Evolutionary conservation across 2,113 vertebrate genomes (phyloP).

Genomic region (Oryzias celebensis): DNA sequence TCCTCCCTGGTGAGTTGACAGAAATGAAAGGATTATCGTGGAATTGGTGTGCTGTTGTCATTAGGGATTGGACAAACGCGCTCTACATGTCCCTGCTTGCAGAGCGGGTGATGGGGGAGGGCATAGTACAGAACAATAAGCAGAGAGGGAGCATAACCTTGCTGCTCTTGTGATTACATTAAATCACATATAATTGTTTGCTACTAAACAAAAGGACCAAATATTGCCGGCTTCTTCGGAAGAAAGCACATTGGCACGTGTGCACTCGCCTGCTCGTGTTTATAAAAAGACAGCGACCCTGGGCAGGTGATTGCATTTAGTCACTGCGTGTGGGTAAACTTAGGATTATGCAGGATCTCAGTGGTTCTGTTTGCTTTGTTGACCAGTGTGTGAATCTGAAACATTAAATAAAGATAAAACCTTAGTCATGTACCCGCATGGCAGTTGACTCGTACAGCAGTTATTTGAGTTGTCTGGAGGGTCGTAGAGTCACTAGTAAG

Average conservation of each 20-base stretch:
- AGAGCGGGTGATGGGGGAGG: constrained; percentile 42
- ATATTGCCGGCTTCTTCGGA: constrained; percentile 13
- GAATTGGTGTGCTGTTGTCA: constrained; percentile 63
- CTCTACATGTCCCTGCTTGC: constrained; percentile 48
- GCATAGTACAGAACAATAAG: constrained; percentile 58
- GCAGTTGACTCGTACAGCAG: too few species aligned
- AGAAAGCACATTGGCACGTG: neutral
- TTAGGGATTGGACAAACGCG: constrained; percentile 73
- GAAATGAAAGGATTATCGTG: constrained; percentile 63
- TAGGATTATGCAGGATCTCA: too few species aligned
- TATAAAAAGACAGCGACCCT: neutral
- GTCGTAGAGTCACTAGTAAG: too few species aligned
- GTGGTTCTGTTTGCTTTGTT: too few species aligned
- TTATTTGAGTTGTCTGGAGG: too few species aligned
- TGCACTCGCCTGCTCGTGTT: neutral
- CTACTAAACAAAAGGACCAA: constrained; percentile 39
- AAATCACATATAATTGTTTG: constrained; percentile 64
- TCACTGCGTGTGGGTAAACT: neutral
- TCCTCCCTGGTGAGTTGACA: constrained; percentile 45
- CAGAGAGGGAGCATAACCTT: constrained; percentile 67
- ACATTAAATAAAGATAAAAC: too few species aligned
- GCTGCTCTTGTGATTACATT: constrained; percentile 76
- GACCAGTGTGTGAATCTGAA: too few species aligned
- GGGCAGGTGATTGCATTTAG: neutral
- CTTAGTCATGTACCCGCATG: too few species aligned